phyloP scores from a whole-genome alignment of 2,797 vertebrate species.

The Microchirus variegatus region DNA sequence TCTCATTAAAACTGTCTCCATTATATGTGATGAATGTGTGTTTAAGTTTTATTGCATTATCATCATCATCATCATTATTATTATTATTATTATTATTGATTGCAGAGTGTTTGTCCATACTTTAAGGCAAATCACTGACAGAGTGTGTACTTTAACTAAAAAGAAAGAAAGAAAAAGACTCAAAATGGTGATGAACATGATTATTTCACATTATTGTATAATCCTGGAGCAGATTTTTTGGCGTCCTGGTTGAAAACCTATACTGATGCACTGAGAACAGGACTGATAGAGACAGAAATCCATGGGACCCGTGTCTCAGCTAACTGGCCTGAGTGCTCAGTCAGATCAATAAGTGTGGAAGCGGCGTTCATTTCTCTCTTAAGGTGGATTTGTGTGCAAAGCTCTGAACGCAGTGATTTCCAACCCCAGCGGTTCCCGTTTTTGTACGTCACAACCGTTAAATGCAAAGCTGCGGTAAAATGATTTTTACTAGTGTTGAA shows the following conservation, averaged over 20 bases:
- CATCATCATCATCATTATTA: too few relatives aligned
- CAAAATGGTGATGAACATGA: not conserved
- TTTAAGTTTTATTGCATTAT: too few relatives aligned
- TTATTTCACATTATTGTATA: not conserved
- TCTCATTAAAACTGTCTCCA: too few relatives aligned
- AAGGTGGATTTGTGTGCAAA: conserved; percentile 69
- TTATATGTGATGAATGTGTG: too few relatives aligned
- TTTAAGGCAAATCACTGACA: too few relatives aligned
- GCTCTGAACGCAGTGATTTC: conserved; percentile 16
- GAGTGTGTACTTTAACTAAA: too few relatives aligned
- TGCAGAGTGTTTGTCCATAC: too few relatives aligned
- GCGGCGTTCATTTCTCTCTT: conserved; percentile 65
- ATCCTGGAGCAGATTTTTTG: not conserved
- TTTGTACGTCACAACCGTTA: conserved; percentile 2
- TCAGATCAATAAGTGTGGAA: conserved; percentile 78
- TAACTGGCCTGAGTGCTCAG: conserved; percentile 72
- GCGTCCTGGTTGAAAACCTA: conserved; percentile 1
- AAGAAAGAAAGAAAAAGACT: too few relatives aligned
- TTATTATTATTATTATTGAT: too few relatives aligned
- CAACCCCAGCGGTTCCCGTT: conserved; percentile 1
- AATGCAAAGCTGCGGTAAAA: not conserved
- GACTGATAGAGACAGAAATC: conserved; percentile 43
- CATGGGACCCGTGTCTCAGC: conserved; percentile 57
- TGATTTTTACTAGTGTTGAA: conserved; percentile 8
- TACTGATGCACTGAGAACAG: conserved; percentile 34